phyloP scores from a whole-genome alignment of 1,140 invertebrate genomes.

The Diprion similis region DNA sequence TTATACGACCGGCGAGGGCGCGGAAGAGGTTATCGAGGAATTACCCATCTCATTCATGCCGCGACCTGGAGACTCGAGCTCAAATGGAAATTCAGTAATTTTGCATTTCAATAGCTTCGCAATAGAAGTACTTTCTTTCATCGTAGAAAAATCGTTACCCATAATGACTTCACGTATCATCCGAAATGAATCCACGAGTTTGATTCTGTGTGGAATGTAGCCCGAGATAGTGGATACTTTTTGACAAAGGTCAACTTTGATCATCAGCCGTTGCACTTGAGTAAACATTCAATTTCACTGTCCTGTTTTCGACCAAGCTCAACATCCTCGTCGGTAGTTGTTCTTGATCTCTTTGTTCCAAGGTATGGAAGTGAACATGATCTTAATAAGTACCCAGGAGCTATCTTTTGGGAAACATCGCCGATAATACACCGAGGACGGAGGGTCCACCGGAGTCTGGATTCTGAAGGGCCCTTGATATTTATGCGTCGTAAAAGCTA shows the following conservation, averaged over 20 bases:
- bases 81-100: constrained; percentile 12
- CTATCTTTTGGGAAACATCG: constrained; percentile 42
- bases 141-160: too few relatives aligned
- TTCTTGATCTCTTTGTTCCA: neutral
- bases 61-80: constrained; percentile 17
- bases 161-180: too few relatives aligned
- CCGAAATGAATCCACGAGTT: too few relatives aligned
- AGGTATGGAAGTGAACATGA: neutral
- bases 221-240: too few relatives aligned
- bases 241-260: neutral
- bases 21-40: constrained; percentile 25
- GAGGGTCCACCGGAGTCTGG: neutral
- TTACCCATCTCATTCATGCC: constrained; percentile 40
- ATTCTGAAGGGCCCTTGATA: constrained; percentile 59
- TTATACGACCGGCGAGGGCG: constrained; percentile 29
- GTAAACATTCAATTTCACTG: neutral
- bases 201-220: too few relatives aligned
- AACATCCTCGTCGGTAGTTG: too few relatives aligned
- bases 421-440: constrained; percentile 57
- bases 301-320: neutral
- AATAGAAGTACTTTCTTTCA: too few relatives aligned
- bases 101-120: too few relatives aligned
- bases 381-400: neutral
- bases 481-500: constrained; percentile 61
- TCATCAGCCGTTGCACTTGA: neutral